Evolutionary conservation across 1,140 invertebrate species (phyloP), one percentile per base, ranked within the genome.

Genomic region (Dreissena polymorpha): DNA sequence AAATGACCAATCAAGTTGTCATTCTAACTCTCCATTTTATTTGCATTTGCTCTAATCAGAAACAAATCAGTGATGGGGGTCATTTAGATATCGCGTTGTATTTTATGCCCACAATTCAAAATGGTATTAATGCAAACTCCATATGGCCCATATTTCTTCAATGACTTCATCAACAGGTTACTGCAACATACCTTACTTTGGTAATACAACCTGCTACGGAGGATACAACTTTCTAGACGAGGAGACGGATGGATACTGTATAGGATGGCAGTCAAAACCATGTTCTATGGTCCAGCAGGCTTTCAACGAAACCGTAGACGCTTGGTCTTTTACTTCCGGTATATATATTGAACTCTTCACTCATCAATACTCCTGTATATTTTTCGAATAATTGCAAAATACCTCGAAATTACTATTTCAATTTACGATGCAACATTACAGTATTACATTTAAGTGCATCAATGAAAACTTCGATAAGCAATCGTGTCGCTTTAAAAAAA

Each of bases 301-400:
- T 7, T 65, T 50, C 27, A 21, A 18, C 23, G 74, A 2, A 14
- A 65, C 74, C 8, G 12, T 10, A 10, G 25, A 29, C 6, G 57
- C 74, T n/a, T 76, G 74, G 74, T n/a, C 50, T 10, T 76, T 64
- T 49, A 76, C 60, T 13, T 65, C 74, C 13, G 74, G 74, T 76
- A n/a, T 5, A 21, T 23, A 16, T 14, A 53, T 73, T 73, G 29
- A 60, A 60, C 10, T n/a, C 16, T 12, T 60, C 2, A 60, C 3
- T n/a, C 21, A n/a, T 23, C 6, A 23, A n/a, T 60, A 60, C 16
- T 23, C 16, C 10, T 60, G 57, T 2, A 60, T 10, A 6, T 60
- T n/a, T 12, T 18, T 60, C 21, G 12, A 60, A 60, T n/a, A 60
- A 55, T 55, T n/a, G n/a, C 57, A 60, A 60, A n/a, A 60, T 60